These are phyloP conservation scores for Pseudachorutes palmiensis DNA, from an alignment of 1,140 invertebrate species.

Conservation along the genomic window DNA sequence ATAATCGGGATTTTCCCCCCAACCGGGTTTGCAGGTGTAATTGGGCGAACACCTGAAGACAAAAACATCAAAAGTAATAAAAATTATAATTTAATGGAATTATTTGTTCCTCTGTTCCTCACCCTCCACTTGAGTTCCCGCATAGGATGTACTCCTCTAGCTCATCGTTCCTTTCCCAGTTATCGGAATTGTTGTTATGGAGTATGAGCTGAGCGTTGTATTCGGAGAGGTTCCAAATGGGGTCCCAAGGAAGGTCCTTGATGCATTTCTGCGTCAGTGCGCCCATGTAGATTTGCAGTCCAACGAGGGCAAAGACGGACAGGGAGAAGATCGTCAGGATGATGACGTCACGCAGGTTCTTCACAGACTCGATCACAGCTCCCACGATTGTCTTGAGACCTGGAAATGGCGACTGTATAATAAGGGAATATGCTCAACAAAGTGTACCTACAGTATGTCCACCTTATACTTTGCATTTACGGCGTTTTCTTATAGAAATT, in stretches of 20 bases:
- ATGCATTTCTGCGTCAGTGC: slow-evolving; percentile 95
- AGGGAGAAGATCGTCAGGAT: slow-evolving; percentile 98
- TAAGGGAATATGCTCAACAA: background rate
- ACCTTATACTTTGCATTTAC: no score
- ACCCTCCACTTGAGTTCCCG: background rate
- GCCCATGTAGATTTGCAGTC: slow-evolving; percentile 95
- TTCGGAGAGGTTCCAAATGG: background rate
- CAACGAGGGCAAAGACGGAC: slow-evolving; percentile 77
- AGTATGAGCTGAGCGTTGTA: background rate
- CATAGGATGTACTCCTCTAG: slow-evolving; percentile 4
- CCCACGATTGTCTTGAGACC: slow-evolving; percentile 97
- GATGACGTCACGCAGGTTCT: slow-evolving; percentile 97
- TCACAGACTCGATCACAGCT: slow-evolving; percentile 98
- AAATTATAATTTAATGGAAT: background rate
- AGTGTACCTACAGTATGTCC: background rate
- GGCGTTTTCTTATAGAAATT: no score
- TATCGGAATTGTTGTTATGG: slow-evolving; percentile 3
- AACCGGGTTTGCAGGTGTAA: slow-evolving; percentile 83
- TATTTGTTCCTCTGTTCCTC: background rate
- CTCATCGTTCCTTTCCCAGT: background rate
- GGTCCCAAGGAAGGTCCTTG: slow-evolving; percentile 70
- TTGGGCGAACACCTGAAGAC: slow-evolving; percentile 17
- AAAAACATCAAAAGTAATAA: background rate
- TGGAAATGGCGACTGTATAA: background rate
- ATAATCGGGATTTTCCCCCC: slow-evolving; percentile 93